Base-by-base conservation (phyloP, 2,888 invertebrate species). In the Sicus ferrugineus region DNA sequence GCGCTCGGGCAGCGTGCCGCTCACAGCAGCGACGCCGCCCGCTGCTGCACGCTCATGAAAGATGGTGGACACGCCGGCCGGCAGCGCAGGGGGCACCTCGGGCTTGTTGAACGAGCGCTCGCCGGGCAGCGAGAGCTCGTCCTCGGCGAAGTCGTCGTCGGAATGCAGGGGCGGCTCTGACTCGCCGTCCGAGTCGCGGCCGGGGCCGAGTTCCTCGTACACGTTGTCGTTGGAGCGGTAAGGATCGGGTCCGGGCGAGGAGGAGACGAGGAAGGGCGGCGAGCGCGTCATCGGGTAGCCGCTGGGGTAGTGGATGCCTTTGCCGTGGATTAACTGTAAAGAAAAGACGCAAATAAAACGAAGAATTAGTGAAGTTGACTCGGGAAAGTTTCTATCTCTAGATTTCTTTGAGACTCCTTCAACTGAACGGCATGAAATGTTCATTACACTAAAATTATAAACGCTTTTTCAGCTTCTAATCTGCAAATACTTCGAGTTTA, bases 81-180 rank as follows among this genome's bases (percentile, higher is more conserved):
- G 59, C 21, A 58, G 50, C 14, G 58, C 28, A 7, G 38, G 58
- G 0, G 74, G 63, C 4, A 75, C 74, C 11, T 73, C 73, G 1
- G 72, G 75, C 77, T 84, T 85, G 72, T 82, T 82, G 73, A 83
- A 84, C 23, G 79, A 78, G 73, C 83, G 77, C 65, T 84, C 87
- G 68, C 88, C 89, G 1, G 87, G 88, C 74, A 89, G 80, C 73
- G 89, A 92, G 16, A 94, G 87, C 80, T 94, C 94, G 81, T 94
- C 94, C 85, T 93, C 94, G 62, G 93, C 93, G 80, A 94, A 93
- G 79, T 94, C 93, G 79, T 94, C 94, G 80, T 93, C 94, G 80
- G 93, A 93, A 79, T 90, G 90, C 46, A 90, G 87, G 14, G 90
- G 90, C 2, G 88, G 87, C 74, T 89, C 89, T 70, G 87, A 88